phyloP scores from a whole-genome alignment of 2,113 vertebrate genomes.

The Tachycineta bicolor region DNA sequence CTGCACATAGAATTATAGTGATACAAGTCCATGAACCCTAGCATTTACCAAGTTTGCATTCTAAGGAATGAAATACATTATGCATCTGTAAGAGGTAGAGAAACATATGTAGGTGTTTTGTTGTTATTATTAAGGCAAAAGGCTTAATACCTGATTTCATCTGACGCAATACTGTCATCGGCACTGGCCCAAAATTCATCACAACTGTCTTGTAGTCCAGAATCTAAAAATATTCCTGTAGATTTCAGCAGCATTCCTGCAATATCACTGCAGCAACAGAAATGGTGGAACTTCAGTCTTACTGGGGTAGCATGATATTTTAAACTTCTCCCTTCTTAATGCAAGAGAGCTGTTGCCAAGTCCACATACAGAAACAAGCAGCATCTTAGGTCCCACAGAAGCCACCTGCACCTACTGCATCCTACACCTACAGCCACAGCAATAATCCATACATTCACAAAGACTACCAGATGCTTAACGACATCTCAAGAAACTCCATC shows the following conservation, averaged over 20 bases:
- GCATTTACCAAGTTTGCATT: neutral
- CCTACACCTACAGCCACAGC: neutral
- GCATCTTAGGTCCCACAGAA: neutral
- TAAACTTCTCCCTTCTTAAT: neutral
- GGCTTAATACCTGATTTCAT: slow-evolving; percentile 89
- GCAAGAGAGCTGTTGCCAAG: neutral
- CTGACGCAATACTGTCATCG: slow-evolving; percentile 89
- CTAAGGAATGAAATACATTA: neutral
- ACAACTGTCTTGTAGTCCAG: slow-evolving; percentile 88
- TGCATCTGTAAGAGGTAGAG: neutral
- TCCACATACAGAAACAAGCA: neutral
- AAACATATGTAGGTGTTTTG: neutral
- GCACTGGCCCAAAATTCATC: slow-evolving; percentile 91
- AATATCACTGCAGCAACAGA: slow-evolving; percentile 85
- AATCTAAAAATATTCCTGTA: slow-evolving; percentile 93
- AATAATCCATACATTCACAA: neutral
- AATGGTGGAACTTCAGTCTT: neutral
- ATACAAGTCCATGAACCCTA: neutral
- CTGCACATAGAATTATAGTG: neutral
- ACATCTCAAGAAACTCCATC: neutral
- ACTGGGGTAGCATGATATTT: neutral
- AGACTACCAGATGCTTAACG: neutral
- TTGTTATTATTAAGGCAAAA: neutral
- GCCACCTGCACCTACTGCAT: neutral
- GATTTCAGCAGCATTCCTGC: slow-evolving; percentile 96